Percentiles rank a stretch among this genome's conserved stretches.
phyloP scores from a whole-genome alignment of 2,797 vertebrate genomes.

The Lithobates sylvaticus region DNA sequence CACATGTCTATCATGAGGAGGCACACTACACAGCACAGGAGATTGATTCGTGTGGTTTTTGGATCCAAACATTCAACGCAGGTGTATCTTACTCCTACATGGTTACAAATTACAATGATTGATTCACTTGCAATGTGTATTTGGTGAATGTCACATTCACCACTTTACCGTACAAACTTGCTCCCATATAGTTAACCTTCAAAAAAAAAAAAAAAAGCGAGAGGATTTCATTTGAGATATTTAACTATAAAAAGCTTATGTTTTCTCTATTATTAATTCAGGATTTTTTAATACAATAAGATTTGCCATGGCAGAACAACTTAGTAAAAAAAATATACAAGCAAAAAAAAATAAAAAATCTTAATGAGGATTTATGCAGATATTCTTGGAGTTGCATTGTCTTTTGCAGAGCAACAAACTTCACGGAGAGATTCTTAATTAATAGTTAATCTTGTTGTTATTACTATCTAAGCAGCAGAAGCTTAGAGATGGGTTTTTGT shows the following conservation, averaged over 20 bases:
- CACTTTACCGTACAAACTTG: too few species aligned
- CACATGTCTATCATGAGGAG: too few species aligned
- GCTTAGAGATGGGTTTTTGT: constrained; percentile 53
- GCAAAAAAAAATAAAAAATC: not conserved
- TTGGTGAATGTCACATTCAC: too few species aligned
- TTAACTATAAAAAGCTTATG: not conserved
- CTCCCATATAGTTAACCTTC: too few species aligned
- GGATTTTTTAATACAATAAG: not conserved
- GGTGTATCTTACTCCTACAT: too few species aligned
- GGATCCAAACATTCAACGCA: too few species aligned
- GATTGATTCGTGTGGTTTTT: too few species aligned
- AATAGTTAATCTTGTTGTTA: constrained; percentile 63
- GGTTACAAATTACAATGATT: too few species aligned
- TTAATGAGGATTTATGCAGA: constrained; percentile 42
- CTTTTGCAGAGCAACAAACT: constrained; percentile 47
- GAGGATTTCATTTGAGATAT: not conserved
- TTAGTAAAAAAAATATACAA: constrained; percentile 2
- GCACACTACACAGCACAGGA: too few species aligned
- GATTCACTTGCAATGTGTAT: too few species aligned
- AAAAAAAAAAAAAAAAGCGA: too few species aligned
- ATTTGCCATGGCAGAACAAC: constrained; percentile 9
- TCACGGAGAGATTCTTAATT: constrained; percentile 59
- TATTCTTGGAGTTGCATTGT: constrained; percentile 28
- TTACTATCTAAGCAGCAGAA: constrained; percentile 55
- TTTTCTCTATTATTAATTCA: constrained; percentile 27